Base-by-base conservation (phyloP, 1,140 invertebrate genomes). In the Diabrotica virgifera region DNA sequence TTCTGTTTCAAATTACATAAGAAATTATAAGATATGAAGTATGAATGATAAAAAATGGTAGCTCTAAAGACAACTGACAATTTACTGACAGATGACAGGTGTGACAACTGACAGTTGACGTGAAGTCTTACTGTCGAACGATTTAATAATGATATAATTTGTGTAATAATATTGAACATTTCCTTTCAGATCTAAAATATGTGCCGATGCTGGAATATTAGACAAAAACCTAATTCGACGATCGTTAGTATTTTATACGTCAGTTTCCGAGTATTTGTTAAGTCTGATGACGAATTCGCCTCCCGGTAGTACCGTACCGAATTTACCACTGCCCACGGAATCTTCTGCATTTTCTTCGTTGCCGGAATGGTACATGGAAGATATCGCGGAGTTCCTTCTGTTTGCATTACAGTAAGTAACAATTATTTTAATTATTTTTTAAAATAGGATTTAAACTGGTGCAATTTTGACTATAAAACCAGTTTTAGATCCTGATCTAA, bases 311-410 rank as follows among this genome's bases (percentile, higher is more conserved):
- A 58, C 59, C 10, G 62, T 65, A 62, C 66, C 65, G 35, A 69
- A 75, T 63, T 78, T 84, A 71, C 80, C 88, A 64, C 86, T 86
- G 57, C 79, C 83, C 8, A 73, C 85, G 63, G 80, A 88, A 57
- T 85, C 92, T 35, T 84, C 86, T 75, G 82, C 88, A 68, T 98
- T 97, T 83, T 87, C 90, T 56, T 92, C 93, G 70, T 82, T 96
- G 70, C 96, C 96, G 12, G 96, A 98, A 80, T 97, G 94, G 91
- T 97, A 96, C 78, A 88, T 97, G 54, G 96, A 98, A 78, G 96
- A 98, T 79, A 91, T 98, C 64, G 94, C 95, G 12, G 95, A 98
- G 78, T 96, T 96, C 80, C 85, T 97, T 70, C 86, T 96, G 10
- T 97, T 97, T 76, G 87, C 90, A 6, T 85, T 97, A 72, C 94